Percentiles rank a stretch among this genome's conserved stretches.
Evolutionary conservation across 2,113 vertebrate species (phyloP).

Genomic region (Gavia stellata): DNA sequence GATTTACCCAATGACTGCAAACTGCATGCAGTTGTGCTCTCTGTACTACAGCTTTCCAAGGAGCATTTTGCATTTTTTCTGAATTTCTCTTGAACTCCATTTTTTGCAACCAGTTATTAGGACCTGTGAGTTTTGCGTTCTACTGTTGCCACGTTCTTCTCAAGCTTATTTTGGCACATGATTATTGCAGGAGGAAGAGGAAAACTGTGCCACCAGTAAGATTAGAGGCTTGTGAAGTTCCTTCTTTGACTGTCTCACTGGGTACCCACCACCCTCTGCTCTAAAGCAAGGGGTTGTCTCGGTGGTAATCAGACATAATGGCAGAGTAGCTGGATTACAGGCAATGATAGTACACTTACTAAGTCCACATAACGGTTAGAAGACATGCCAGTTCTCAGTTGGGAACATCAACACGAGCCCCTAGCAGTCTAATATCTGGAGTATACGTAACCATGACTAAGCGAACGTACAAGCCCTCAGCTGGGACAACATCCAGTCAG

Average conservation of each 20-base stretch:
- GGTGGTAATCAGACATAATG: not conserved
- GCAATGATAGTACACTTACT: not conserved
- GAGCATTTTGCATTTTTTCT: not conserved
- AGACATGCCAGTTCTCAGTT: not conserved
- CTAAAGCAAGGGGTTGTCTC: not conserved
- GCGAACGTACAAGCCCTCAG: not conserved
- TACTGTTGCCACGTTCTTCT: not conserved
- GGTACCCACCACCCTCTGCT: not conserved
- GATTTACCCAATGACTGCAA: not conserved
- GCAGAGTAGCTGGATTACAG: not conserved
- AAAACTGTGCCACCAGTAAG: not conserved
- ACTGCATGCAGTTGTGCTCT: not conserved
- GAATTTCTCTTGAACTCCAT: not conserved
- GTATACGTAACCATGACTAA: not conserved
- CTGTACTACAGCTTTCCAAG: not conserved
- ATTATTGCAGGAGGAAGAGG: not conserved
- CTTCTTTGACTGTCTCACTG: not conserved
- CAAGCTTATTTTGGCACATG: not conserved
- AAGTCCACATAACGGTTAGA: rapidly evolving
- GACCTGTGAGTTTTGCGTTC: not conserved
- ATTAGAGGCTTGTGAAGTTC: not conserved
- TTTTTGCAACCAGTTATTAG: not conserved
- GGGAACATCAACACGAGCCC: not conserved
- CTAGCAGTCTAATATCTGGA: not conserved
- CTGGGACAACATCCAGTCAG: not conserved